A percentile compares a stretch with the other conserved stretches of the same genome.
phyloP scores from a whole-genome alignment of 2,113 vertebrate genomes.

The Holacanthus passer region DNA sequence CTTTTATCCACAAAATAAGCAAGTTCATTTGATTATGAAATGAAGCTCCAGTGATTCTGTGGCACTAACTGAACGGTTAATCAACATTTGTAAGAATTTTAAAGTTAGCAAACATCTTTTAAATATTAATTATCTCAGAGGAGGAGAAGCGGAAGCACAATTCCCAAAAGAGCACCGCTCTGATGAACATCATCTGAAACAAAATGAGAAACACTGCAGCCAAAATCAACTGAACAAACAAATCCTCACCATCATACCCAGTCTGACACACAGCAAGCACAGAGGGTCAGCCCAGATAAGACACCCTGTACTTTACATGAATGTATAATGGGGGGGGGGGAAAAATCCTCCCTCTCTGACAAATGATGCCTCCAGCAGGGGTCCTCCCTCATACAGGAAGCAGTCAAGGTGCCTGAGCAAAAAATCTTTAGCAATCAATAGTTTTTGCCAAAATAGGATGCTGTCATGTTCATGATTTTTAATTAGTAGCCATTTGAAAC shows the following conservation, averaged over 20 bases:
- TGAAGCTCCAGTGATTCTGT: constrained; percentile 6
- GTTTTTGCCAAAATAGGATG: constrained; percentile 17
- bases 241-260: constrained; percentile 39
- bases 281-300: constrained; percentile 68
- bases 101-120: constrained; percentile 61
- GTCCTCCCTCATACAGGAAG: constrained; percentile 74
- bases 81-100: constrained; percentile 55
- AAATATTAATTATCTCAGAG: constrained; percentile 68
- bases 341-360: constrained; percentile 4
- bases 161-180: constrained; percentile 61
- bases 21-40: background rate
- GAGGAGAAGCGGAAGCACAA: constrained; percentile 50
- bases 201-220: constrained; percentile 58
- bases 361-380: constrained; percentile 72
- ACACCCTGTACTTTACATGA: constrained; percentile 59
- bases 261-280: constrained; percentile 62
- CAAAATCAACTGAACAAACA: constrained; percentile 70
- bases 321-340: constrained; percentile 39
- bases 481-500: constrained; percentile 74
- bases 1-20: constrained; percentile 11
- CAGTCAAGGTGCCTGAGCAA: constrained; percentile 44
- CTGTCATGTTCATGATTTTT: constrained; percentile 59
- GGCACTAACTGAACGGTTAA: constrained; percentile 35
- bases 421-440: constrained; percentile 31
- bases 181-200: constrained; percentile 59